Base-by-base conservation (phyloP, 2,888 invertebrate species). In the Kryphioiulus occultus region DNA sequence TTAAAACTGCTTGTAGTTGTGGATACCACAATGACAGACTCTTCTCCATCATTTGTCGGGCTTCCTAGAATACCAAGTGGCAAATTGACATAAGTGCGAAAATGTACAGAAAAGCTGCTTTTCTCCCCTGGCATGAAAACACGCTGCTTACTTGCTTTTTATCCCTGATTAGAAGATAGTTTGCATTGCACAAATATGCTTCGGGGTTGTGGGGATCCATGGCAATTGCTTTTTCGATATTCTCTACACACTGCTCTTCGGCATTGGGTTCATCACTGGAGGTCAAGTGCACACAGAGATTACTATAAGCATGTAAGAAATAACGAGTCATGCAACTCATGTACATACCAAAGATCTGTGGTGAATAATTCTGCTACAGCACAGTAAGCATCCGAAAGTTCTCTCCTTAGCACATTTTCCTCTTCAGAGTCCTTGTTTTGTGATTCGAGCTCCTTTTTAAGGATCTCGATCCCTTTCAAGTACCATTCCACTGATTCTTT, bases 1-100 rank as follows among this genome's bases (percentile, higher is more conserved):
- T 89, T 59, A 89, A 86, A 30, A 90, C 86, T 5, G 88, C 89
- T 89, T 89, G 89, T 87, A 89, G 89, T 42, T 89, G 88, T 7
- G 92, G 92, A 89, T 92, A 90, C 92, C 93, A 93, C 53, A 92
- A 89, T 9, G 91, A 91, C 83, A 92, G 90, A 89, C 92, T 92
- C 88, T 92, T 91, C 68, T 91, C 90, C 84, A 92, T 91, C 22
- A 87, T 88, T 42, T 88, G 88, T 88, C 89, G 89, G 4, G 92
- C 92, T 89, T 91, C 91, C 92, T 92, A 89, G 35, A 35, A 4
- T 4, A 35, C 7, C 2, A 35, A 35, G 35, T 35, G 7, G 7
- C 35, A 7, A n/a, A n/a, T n/a, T n/a, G n/a, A n/a, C n/a, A 35
- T 35, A 35, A 35, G 35, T 7, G 7, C 3, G 35, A 35, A 35